Percentiles rank a stretch among this genome's conserved stretches.
These are phyloP conservation scores for Dicrurus megarhynchus DNA, from an alignment of 2,113 vertebrate genomes.

Conservation along the genomic window DNA sequence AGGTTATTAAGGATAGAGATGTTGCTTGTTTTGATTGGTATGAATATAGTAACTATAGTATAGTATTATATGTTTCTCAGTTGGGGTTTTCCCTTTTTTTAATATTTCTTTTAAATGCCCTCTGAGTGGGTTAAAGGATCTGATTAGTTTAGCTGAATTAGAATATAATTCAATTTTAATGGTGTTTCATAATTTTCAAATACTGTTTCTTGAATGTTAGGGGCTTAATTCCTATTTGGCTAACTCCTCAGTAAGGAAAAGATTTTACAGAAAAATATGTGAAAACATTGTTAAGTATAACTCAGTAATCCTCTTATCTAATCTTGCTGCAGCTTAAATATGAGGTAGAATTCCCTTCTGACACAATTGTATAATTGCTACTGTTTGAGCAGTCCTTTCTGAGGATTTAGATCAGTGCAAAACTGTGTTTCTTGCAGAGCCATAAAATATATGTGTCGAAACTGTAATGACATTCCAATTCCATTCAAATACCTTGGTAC, in stretches of 20 bases:
- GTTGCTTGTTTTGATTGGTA: neutral
- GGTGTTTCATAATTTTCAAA: neutral
- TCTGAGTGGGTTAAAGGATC: neutral
- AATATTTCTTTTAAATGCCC: neutral
- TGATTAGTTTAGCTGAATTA: neutral
- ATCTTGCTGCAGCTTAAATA: neutral
- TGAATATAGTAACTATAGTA: neutral
- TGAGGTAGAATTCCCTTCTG: neutral
- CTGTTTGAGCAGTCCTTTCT: neutral
- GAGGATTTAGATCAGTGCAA: neutral
- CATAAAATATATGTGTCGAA: neutral
- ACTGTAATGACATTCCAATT: neutral
- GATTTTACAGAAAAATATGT: neutral
- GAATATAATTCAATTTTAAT: neutral
- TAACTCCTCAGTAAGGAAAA: neutral
- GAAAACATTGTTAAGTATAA: neutral
- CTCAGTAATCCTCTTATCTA: neutral
- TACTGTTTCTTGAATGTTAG: neutral
- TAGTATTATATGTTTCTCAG: neutral
- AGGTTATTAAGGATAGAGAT: neutral
- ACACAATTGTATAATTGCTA: neutral
- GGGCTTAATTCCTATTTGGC: neutral
- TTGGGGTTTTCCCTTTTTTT: rapidly evolving
- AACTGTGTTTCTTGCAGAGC: neutral
- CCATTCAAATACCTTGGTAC: neutral